Evolutionary conservation across 2,888 invertebrate genomes (phyloP).

Genomic region (Habrosyne pyritoides): DNA sequence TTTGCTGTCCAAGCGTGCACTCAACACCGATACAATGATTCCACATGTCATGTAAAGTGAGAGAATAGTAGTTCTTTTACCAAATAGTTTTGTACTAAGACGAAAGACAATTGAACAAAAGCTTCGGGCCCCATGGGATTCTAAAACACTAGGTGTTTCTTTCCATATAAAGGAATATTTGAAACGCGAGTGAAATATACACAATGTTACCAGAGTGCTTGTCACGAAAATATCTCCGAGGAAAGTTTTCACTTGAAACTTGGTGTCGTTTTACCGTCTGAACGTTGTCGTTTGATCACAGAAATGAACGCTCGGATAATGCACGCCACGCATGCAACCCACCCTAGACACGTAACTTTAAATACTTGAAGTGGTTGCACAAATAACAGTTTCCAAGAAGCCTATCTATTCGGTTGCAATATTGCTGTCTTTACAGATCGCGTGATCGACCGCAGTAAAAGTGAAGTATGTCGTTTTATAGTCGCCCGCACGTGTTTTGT

Average conservation of each 20-base stretch:
- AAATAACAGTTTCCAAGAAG: conserved; percentile 41
- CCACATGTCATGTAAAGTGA: neutral
- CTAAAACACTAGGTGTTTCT: neutral
- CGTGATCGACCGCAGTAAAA: conserved; percentile 60
- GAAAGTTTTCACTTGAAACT: conserved; percentile 31
- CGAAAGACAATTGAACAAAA: neutral
- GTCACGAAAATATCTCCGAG: conserved; percentile 18
- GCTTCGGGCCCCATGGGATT: neutral
- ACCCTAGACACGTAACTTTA: conserved; percentile 34
- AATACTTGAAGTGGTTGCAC: conserved; percentile 27
- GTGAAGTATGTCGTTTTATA: conserved; percentile 55
- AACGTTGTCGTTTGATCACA: conserved; percentile 23
- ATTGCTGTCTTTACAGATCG: conserved; percentile 44
- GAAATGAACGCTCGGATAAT: conserved; percentile 26
- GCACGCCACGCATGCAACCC: conserved; percentile 35
- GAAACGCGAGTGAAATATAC: conserved; percentile 3
- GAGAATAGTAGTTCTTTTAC: too few relatives aligned
- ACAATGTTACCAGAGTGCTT: conserved; percentile 11
- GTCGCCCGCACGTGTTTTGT: conserved; percentile 40
- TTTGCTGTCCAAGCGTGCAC: neutral
- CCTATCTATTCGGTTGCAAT: conserved; percentile 26
- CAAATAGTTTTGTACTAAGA: too few relatives aligned
- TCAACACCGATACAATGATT: neutral
- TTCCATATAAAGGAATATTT: conserved; percentile 3
- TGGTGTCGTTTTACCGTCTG: conserved; percentile 16